Evolutionary conservation across 2,797 vertebrate genomes (phyloP).

Genomic region (Paratrypauchen microcephalus): DNA sequence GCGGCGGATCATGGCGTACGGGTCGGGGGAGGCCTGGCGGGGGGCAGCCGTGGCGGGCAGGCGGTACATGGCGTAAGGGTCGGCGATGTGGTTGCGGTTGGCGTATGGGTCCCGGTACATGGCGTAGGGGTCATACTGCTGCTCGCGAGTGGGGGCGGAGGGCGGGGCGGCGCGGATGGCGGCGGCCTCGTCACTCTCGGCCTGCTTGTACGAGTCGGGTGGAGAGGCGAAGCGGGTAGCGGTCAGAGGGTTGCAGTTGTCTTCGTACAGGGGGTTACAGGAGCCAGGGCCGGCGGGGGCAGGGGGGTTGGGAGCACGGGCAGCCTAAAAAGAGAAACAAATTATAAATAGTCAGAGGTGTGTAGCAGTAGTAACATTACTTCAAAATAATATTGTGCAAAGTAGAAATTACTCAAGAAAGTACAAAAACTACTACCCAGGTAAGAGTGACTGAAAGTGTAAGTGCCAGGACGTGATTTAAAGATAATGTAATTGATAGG

Average conservation of each 20-base stretch:
- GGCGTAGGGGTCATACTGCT: slow-evolving; percentile 69
- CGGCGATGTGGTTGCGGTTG: slow-evolving; percentile 61
- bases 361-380: too few species aligned
- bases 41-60: slow-evolving; percentile 42
- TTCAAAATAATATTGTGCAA: too few species aligned
- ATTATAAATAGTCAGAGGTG: neutral
- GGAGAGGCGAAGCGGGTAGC: slow-evolving; percentile 61
- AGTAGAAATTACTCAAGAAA: too few species aligned
- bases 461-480: too few species aligned
- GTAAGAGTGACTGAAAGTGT: too few species aligned
- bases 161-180: slow-evolving; percentile 58
- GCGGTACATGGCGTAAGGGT: slow-evolving; percentile 67
- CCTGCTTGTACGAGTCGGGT: slow-evolving; percentile 52
- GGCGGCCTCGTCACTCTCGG: slow-evolving; percentile 57
- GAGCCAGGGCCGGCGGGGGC: slow-evolving; percentile 63
- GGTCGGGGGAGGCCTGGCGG: slow-evolving; percentile 41
- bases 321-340: slow-evolving; percentile 46
- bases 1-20: slow-evolving; percentile 45
- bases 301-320: slow-evolving; percentile 49
- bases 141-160: slow-evolving; percentile 32
- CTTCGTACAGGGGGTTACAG: slow-evolving; percentile 80
- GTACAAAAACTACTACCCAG: too few species aligned
- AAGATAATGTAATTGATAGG: too few species aligned
- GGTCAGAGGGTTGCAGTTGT: slow-evolving; percentile 78
- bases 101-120: slow-evolving; percentile 65